Evolutionary conservation across 2,797 vertebrate species (phyloP), one percentile per base, ranked within the genome.

Genomic region (Phoeniculus purpureus): DNA sequence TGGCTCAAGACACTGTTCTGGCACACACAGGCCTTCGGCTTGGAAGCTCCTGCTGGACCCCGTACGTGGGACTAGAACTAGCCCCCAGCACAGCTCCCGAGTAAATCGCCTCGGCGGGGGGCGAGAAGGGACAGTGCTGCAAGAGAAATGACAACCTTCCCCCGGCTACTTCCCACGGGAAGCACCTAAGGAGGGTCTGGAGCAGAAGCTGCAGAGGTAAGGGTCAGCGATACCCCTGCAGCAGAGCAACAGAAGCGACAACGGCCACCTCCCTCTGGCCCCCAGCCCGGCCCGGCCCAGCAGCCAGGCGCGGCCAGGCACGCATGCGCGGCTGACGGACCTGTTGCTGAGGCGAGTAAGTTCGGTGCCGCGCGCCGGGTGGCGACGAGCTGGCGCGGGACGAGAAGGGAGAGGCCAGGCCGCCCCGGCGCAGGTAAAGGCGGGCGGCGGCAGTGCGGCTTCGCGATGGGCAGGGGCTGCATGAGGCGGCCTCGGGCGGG

Each of bases 251-350:
- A 4, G 7, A 37, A 18, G 23, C 17, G 15, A 15, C 17, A 2
- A 7, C 0, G 16, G 10, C 76, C 16, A 3, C 48, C 58, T 8
- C 13, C 11, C 27, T 6, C 22, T 2, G 9, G 7, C 67, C n/a
- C 26, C 37, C n/a, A 4, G 21, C 45, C 29, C 45, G 9, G 21
- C 59, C 21, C n/a, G 22, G 34, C 19, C 4, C 16, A n/a, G 13
- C 32, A 17, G 29, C 27, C 13, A 23, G 9, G 18, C 26, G 11
- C 5, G 1, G 18, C 27, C 26, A 1, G 4, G 1, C 26, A 43
- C 94, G 93, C 94, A 94, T 91, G 93, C 94, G 95, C 91, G 12
- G 23, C 22, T 3, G 8, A 6, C 7, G 12, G 5, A 61, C 73
- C 45, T 80, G 86, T 65, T 60, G 85, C 32, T 26, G n/a, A 9